Conservation (phyloP, 1,140 invertebrate genomes). For the Drosophila triauraria region DNA sequence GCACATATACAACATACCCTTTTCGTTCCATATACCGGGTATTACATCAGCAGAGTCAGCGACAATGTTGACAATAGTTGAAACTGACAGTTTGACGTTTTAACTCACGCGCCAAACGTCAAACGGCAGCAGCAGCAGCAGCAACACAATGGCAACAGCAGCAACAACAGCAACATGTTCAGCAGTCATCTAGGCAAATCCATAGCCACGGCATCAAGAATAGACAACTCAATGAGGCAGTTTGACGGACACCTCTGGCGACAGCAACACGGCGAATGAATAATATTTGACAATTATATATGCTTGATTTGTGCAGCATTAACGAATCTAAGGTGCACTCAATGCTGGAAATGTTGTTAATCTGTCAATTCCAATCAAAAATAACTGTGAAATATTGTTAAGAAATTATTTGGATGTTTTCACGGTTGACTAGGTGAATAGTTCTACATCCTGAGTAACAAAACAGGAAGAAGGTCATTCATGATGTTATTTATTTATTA, state of each 20-base stretch:
- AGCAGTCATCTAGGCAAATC: constrained; percentile 38
- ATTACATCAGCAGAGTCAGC: constrained; percentile 21
- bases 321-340: constrained; percentile 41
- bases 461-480: neutral
- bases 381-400: constrained; percentile 16
- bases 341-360: constrained; percentile 44
- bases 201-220: constrained; percentile 27
- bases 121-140: constrained; percentile 30
- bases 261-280: constrained; percentile 52
- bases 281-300: constrained; percentile 68
- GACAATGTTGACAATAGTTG: constrained; percentile 64
- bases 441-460: neutral
- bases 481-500: neutral
- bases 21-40: neutral
- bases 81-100: constrained; percentile 75
- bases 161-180: constrained; percentile 7
- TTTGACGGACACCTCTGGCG: constrained; percentile 55
- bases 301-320: constrained; percentile 38
- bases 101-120: constrained; percentile 74
- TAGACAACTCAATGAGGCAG: constrained; percentile 62
- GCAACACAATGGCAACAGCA: constrained; percentile 28
- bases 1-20: neutral
- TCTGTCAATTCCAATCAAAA: constrained; percentile 16
- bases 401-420: constrained; percentile 16
- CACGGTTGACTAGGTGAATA: constrained; percentile 13